phyloP scores from a whole-genome alignment of 2,113 vertebrate species.

The Pelobates fuscus region DNA sequence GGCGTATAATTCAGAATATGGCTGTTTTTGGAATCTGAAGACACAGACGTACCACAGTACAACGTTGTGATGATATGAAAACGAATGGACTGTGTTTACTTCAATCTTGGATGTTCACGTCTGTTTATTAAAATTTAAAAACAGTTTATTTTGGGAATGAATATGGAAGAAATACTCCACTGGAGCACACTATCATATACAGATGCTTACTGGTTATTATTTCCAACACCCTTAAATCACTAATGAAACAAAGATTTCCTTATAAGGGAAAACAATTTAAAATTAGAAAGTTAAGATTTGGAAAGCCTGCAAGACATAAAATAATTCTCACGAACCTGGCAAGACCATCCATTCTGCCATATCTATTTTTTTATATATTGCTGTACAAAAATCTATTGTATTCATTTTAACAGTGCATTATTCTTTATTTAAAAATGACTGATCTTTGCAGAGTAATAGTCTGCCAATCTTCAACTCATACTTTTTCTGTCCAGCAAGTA shows the following conservation, averaged over 20 bases:
- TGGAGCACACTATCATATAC: conserved; percentile 13
- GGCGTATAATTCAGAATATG: too few relatives aligned
- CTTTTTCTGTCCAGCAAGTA: too few relatives aligned
- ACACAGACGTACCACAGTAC: too few relatives aligned
- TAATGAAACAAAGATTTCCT: conserved; percentile 13
- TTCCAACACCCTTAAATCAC: conserved; percentile 9
- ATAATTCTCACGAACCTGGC: not conserved
- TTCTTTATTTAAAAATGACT: too few relatives aligned
- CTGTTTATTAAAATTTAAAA: conserved; percentile 21
- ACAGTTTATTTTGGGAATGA: not conserved
- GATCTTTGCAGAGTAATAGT: too few relatives aligned
- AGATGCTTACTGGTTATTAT: conserved; percentile 20
- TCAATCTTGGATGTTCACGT: conserved; percentile 9
- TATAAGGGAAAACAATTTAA: not conserved
- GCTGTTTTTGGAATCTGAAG: too few relatives aligned
- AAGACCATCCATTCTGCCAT: not conserved
- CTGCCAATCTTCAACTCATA: too few relatives aligned
- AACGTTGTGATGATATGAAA: not conserved
- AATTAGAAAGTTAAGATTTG: not conserved
- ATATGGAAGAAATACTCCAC: conserved; percentile 16
- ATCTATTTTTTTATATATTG: too few relatives aligned
- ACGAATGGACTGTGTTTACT: conserved; percentile 8
- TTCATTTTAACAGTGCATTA: too few relatives aligned
- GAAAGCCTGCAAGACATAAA: not conserved
- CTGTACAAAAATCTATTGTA: too few relatives aligned